Conservation (phyloP, 1,140 invertebrate genomes). For the Ostrea denselamellosa region DNA sequence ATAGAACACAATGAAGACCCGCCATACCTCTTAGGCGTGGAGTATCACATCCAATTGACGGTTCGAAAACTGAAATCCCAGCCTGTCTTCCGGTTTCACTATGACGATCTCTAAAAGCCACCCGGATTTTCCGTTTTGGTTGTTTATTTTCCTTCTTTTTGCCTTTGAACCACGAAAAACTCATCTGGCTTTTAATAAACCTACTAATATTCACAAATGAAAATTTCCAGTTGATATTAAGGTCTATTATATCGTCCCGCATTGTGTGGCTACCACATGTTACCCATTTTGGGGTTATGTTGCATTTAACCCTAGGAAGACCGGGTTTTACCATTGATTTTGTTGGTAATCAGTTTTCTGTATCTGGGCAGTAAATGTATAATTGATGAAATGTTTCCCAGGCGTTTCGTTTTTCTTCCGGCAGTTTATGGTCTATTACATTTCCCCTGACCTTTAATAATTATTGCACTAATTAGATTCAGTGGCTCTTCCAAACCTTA, state of each 20-base stretch:
- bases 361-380: conserved; percentile 15
- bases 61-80: not conserved
- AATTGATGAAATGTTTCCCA: conserved; percentile 33
- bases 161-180: not conserved
- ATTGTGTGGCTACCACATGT: not conserved
- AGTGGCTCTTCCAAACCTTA: not conserved
- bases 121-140: not conserved
- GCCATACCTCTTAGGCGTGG: not conserved
- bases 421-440: not conserved
- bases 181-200: not conserved
- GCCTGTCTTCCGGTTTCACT: not conserved
- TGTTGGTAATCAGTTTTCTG: not conserved
- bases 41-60: not conserved
- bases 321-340: conserved; percentile 21
- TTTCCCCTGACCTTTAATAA: not conserved
- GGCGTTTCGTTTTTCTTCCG: not conserved
- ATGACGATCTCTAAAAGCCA: not conserved
- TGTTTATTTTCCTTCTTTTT: not conserved
- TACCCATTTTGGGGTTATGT: not conserved
- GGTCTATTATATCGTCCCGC: not conserved
- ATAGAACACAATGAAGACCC: not conserved
- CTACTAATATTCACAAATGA: not conserved
- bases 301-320: not conserved
- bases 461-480: not conserved
- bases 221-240: not conserved